phyloP scores from a whole-genome alignment of 2,113 vertebrate species.

The Collichthys lucidus region DNA sequence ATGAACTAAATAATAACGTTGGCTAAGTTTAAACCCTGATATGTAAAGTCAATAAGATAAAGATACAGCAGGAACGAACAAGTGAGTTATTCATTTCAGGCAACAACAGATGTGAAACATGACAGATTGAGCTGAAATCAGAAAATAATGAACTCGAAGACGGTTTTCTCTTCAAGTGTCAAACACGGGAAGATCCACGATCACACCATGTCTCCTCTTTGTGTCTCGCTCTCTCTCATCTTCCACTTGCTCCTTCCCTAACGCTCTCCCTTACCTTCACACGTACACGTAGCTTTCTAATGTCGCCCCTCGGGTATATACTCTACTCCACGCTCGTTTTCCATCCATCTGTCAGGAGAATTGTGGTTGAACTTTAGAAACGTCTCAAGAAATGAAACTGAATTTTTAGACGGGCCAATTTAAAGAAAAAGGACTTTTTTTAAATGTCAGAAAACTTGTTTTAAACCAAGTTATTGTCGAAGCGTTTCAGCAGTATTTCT shows the following conservation, averaged over 20 bases:
- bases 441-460: conserved; percentile 28
- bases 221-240: conserved; percentile 38
- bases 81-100: conserved; percentile 39
- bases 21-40: neutral
- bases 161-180: conserved; percentile 9
- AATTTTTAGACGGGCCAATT: neutral
- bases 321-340: conserved; percentile 45
- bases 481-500: neutral
- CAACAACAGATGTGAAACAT: conserved; percentile 34
- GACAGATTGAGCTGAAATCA: neutral
- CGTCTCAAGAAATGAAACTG: conserved; percentile 8
- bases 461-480: too few relatives aligned
- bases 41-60: conserved; percentile 21
- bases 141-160: conserved; percentile 17
- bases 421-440: neutral
- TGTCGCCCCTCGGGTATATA: conserved; percentile 55
- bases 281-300: conserved; percentile 45
- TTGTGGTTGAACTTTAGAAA: conserved; percentile 60
- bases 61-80: neutral
- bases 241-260: conserved; percentile 12
- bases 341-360: conserved; percentile 53
- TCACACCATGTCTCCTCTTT: conserved; percentile 42
- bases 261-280: conserved; percentile 43
- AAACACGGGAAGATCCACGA: neutral
- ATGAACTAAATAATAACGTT: neutral